Evolutionary conservation across 2,113 vertebrate genomes (phyloP).

Genomic region (Equus przewalskii): DNA sequence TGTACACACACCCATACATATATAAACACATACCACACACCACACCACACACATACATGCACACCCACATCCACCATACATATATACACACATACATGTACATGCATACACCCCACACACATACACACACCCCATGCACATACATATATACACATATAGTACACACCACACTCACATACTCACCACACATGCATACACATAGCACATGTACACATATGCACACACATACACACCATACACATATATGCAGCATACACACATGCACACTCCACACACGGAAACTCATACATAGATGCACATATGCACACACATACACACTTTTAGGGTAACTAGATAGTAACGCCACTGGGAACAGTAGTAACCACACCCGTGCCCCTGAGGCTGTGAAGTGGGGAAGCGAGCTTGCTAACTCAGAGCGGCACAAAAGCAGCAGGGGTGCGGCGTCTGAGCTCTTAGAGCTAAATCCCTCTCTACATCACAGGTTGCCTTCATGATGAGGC

Average conservation of each 20-base stretch:
- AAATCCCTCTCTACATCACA: not conserved
- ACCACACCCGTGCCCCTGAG: accelerated
- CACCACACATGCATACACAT: not conserved
- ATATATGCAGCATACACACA: no score
- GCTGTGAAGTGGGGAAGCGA: accelerated
- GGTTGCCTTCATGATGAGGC: no score
- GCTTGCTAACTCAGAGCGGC: not conserved
- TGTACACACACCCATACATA: not conserved
- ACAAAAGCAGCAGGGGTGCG: accelerated
- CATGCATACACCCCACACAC: no score
- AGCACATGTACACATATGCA: not conserved
- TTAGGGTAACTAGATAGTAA: not conserved
- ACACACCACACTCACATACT: not conserved
- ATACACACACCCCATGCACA: not conserved
- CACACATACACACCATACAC: not conserved
- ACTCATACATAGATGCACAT: no score
- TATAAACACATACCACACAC: not conserved
- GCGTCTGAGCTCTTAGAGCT: not conserved
- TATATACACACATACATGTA: not conserved
- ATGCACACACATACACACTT: not conserved
- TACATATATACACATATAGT: not conserved
- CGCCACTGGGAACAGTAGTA: not conserved
- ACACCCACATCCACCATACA: not conserved
- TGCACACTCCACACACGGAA: not conserved
- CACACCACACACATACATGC: not conserved